phyloP scores from a whole-genome alignment of 2,113 vertebrate species.

The Egretta garzetta region DNA sequence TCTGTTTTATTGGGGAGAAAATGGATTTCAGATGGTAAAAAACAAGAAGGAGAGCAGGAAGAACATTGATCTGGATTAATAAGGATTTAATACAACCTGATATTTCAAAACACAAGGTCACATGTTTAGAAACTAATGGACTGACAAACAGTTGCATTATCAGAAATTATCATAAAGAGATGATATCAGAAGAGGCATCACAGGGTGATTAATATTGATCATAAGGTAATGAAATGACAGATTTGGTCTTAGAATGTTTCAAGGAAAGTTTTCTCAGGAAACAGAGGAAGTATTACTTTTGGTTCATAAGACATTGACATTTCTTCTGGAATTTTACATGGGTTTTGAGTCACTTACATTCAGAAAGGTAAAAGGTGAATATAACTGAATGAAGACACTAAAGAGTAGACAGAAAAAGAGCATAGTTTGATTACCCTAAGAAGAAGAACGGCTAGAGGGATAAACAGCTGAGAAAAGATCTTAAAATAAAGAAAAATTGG shows the following conservation, averaged over 20 bases:
- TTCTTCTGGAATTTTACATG: background rate
- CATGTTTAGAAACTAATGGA: background rate
- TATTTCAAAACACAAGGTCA: background rate
- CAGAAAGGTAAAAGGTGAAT: background rate
- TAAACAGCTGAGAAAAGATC: background rate
- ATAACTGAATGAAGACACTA: background rate
- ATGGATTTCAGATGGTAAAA: background rate
- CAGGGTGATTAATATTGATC: background rate
- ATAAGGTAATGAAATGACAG: background rate
- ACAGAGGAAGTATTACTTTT: background rate
- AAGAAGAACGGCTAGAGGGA: background rate
- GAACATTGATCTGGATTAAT: background rate
- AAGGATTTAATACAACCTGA: background rate
- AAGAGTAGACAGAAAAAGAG: background rate
- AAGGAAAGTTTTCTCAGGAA: background rate
- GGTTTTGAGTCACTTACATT: background rate
- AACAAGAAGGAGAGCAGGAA: background rate
- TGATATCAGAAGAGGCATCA: background rate
- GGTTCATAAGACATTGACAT: accelerated
- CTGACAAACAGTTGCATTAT: background rate
- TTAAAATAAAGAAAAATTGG: background rate
- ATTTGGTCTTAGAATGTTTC: background rate
- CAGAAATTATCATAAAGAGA: background rate
- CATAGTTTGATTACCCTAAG: background rate
- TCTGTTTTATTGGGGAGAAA: background rate